Evolutionary conservation across 2,113 vertebrate species (phyloP).

Genomic region (Romanogobio albipinnatus): DNA sequence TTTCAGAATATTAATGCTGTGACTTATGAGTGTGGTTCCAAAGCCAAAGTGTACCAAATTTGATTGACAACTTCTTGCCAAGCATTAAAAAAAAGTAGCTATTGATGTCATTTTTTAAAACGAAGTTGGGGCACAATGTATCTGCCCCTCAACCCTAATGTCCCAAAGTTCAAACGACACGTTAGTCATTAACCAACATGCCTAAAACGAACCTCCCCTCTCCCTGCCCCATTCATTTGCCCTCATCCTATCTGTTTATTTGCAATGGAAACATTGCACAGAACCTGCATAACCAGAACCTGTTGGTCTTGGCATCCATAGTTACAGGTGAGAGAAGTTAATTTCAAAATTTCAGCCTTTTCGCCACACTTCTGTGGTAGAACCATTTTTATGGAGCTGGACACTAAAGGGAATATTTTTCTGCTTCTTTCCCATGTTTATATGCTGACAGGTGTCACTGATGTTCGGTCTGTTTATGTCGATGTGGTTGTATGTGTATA

Average conservation of each 20-base stretch:
- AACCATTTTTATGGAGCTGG: not conserved
- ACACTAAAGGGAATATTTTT: not conserved
- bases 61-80: not conserved
- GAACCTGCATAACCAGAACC: not conserved
- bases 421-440: not conserved
- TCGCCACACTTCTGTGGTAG: not conserved
- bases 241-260: slow-evolving; percentile 13
- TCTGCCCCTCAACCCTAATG: not conserved
- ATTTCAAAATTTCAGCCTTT: not conserved
- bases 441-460: not conserved
- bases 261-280: not conserved
- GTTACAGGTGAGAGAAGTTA: not conserved
- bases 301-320: not conserved
- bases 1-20: not conserved
- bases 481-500: not conserved
- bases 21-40: not conserved
- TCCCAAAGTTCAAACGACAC: slow-evolving; percentile 50
- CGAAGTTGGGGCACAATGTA: not conserved
- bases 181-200: slow-evolving; percentile 57
- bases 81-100: not conserved
- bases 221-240: slow-evolving; percentile 1
- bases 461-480: not conserved
- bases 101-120: not conserved
- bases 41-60: not conserved
- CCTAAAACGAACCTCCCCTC: slow-evolving; percentile 30